Base-by-base conservation (phyloP, 2,888 invertebrate genomes). In the Amiota communis region DNA sequence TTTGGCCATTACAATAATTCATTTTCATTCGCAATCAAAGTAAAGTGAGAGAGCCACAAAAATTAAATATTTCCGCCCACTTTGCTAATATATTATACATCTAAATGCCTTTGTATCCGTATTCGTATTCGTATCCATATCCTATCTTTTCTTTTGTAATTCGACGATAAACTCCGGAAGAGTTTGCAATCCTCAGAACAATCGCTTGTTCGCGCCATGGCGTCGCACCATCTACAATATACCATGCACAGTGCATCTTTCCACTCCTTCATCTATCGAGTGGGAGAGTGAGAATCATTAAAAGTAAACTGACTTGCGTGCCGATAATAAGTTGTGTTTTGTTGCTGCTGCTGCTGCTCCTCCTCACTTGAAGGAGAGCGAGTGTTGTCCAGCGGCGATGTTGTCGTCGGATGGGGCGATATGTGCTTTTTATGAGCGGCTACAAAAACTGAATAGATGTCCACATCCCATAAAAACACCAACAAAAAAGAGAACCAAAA, bases 281-380 rank as follows among this genome's bases (percentile, higher is more conserved):
- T 83, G 85, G 79, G 81, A 84, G 82, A 81, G 82, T 85, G 81
- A 80, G 81, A 86, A 86, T 83, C 86, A 86, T 86, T 87, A 86
- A 86, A 86, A 86, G 84, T 87, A 86, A 86, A 86, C 83, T 86
- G 87, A 85, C 83, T 86, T 86, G 86, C 86, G 86, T 86, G 86
- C 85, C 83, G 86, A 86, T 86, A 86, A 86, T 86, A 87, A 87
- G 84, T 80, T 71, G 72, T 51, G 67, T 36, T 51, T 17, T 61
- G 68, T 36, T 36, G 36, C 36, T 36, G 36, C 72, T 36, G 36
- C 36, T 36, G 36, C 72, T 72, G 72, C 70, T 69, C 63, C 15
- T 17, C 13, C 9, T 17, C 59, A 36, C 15, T 56, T 36, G 46
- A 17, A 47, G 53, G 51, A 48, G 71, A 67, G 72, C 74, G 74